Evolutionary conservation across 2,888 invertebrate species (phyloP), one percentile per base, ranked within the genome.

Genomic region (Protodeltote pygarga): DNA sequence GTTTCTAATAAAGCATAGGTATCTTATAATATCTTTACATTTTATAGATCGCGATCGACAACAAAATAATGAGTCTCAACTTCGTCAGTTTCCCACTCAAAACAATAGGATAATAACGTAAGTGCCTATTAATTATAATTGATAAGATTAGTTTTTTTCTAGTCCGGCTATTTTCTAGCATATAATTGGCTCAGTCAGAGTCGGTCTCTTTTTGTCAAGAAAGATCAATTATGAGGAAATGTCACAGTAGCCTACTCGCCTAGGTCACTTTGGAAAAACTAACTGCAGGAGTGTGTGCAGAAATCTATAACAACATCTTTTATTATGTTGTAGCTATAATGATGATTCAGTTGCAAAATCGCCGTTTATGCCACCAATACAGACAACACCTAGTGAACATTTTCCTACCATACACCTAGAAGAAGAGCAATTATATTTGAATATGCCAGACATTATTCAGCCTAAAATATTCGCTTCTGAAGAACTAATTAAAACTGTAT

Each of bases 101-200:
- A 46, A 33, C 9, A 63, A 48, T 20, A 63, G 19, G 6, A 31
- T 61, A 17, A 34, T 71, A 20, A 31, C 25, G 71, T 69, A 14
- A 71, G 71, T 53, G 28, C 5, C 6, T 10, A 9, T n/a, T 16
- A 15, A 5, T 13, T 25, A 19, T 1, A 0, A 27, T 17, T 23
- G 9, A 9, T 2, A 3, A n/a, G 9, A 23, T 2, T 23, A 10
- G n/a, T 3, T 6, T 5, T 5, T 11, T 3, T 2, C 24, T 10
- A 24, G 1, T 24, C 3, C 4, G 5, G 14, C 13, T 3, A 13
- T 8, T 27, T 27, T 11, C n/a, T n/a, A n/a, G n/a, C n/a, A n/a
- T n/a, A n/a, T n/a, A n/a, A n/a, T n/a, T n/a, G n/a, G n/a, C n/a
- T n/a, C n/a, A n/a, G n/a, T n/a, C n/a, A n/a, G n/a, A n/a, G n/a